Conservation (phyloP, 2,113 vertebrate species). For the Lophotis ruficrista region DNA sequence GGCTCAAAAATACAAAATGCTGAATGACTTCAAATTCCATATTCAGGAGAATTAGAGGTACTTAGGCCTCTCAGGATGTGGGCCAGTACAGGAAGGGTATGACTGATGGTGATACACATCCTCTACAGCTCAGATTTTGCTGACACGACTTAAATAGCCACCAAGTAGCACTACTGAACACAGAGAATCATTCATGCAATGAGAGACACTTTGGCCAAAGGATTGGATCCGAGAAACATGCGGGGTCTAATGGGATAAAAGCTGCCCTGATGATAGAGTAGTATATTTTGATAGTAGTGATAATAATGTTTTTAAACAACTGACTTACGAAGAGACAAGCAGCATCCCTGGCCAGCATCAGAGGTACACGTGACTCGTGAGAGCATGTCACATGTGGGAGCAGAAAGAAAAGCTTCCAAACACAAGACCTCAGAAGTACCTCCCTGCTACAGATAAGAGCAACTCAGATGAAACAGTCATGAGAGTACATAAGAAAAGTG, state of each 20-base stretch:
- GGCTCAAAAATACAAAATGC: neutral
- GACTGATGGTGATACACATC: neutral
- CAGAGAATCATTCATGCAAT: neutral
- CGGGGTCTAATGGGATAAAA: neutral
- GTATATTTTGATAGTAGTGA: neutral
- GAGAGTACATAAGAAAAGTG: neutral
- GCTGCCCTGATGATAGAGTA: neutral
- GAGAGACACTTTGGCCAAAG: neutral
- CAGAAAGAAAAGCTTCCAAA: neutral
- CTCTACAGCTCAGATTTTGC: neutral
- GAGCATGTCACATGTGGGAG: neutral
- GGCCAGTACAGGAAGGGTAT: neutral
- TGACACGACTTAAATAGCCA: neutral
- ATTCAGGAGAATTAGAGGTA: neutral
- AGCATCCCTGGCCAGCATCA: neutral
- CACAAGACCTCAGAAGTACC: neutral
- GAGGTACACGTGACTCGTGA: neutral
- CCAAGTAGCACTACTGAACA: neutral
- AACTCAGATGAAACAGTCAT: neutral
- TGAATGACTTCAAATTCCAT: neutral
- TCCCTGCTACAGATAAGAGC: slow-evolving; percentile 31
- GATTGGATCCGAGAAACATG: neutral
- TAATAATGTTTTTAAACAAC: neutral
- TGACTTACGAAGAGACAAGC: neutral
- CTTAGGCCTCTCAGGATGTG: neutral